Conservation (phyloP, 2,888 invertebrate species). For the Acholoe squamosa region DNA sequence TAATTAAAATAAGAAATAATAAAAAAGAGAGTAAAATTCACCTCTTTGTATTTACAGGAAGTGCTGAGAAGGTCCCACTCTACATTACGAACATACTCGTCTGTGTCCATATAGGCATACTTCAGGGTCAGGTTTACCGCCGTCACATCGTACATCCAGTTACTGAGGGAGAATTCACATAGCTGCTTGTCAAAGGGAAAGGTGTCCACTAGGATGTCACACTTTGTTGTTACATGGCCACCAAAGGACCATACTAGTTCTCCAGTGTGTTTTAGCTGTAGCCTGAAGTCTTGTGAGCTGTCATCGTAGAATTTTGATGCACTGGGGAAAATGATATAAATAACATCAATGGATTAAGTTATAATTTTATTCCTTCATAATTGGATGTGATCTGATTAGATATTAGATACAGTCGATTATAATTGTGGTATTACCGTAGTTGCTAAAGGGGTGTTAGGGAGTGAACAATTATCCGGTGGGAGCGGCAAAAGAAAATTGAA, state of each 20-base stretch:
- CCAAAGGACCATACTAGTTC: conserved; percentile 38
- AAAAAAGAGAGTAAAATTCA: too few species aligned
- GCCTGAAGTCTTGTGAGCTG: neutral
- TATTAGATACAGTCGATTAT: too few species aligned
- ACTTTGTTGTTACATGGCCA: conserved; percentile 49
- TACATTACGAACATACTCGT: conserved; percentile 6
- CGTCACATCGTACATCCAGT: conserved; percentile 53
- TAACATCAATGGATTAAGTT: too few species aligned
- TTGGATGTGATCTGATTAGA: too few species aligned
- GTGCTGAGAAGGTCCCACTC: conserved; percentile 35
- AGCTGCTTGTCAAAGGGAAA: conserved; percentile 47
- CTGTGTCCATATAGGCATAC: neutral
- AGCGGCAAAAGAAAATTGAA: too few species aligned
- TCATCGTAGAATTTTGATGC: neutral
- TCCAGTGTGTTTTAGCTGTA: conserved; percentile 27
- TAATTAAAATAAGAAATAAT: too few species aligned
- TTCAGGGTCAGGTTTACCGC: neutral
- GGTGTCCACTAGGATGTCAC: neutral
- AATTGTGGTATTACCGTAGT: too few species aligned
- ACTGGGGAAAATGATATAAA: neutral
- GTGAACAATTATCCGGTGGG: too few species aligned
- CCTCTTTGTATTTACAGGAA: neutral
- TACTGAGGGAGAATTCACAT: conserved; percentile 32
- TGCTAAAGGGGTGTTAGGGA: too few species aligned
- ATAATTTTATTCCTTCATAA: too few species aligned